phyloP scores from a whole-genome alignment of 2,113 vertebrate species.

The Antigone vipio region DNA sequence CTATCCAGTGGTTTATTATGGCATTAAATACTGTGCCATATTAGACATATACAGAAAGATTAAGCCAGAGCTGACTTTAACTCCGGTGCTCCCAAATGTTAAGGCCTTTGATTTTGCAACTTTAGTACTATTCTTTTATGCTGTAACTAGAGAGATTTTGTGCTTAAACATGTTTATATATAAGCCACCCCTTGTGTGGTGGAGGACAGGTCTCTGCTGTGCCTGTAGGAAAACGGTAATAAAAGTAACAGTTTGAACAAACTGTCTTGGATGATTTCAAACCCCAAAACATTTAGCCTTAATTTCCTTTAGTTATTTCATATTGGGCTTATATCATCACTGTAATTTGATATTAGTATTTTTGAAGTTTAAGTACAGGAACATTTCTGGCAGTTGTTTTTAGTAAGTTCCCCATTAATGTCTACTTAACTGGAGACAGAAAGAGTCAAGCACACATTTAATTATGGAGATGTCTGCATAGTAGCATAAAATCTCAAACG shows the following conservation, averaged over 20 bases:
- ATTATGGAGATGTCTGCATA: neutral
- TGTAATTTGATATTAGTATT: neutral
- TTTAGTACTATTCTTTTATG: neutral
- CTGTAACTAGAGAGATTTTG: neutral
- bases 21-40: neutral
- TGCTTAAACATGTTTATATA: neutral
- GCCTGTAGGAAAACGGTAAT: neutral
- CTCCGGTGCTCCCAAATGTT: neutral
- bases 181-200: neutral
- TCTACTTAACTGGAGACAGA: neutral
- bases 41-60: neutral
- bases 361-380: neutral
- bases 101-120: neutral
- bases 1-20: neutral
- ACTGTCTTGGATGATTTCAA: neutral
- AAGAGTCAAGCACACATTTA: neutral
- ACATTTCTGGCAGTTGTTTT: neutral
- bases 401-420: neutral
- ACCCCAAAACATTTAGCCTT: neutral
- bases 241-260: neutral
- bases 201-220: neutral
- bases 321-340: neutral
- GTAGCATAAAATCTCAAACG: neutral
- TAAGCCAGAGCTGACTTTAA: neutral
- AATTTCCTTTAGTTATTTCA: neutral